Percentiles rank a stretch among this genome's conserved stretches.
Evolutionary conservation across 2,113 vertebrate species (phyloP).

Genomic region (Callionymus lyra): DNA sequence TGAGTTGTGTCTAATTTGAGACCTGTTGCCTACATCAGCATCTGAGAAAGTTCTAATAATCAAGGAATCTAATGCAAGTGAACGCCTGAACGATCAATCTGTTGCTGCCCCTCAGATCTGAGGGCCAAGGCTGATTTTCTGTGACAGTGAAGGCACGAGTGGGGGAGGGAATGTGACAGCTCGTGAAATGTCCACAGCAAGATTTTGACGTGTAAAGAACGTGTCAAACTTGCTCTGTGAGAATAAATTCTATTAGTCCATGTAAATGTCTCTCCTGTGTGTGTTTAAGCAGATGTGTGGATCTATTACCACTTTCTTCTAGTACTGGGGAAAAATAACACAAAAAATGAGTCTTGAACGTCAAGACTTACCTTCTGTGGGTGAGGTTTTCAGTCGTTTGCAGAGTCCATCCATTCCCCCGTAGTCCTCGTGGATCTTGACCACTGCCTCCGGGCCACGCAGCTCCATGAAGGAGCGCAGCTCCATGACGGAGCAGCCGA

Average conservation of each 20-base stretch:
- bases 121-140: slow-evolving; percentile 35
- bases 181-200: slow-evolving; percentile 31
- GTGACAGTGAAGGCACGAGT: slow-evolving; percentile 23
- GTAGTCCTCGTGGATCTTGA: slow-evolving; percentile 94
- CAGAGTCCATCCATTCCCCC: slow-evolving; percentile 89
- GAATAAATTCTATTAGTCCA: slow-evolving; percentile 27
- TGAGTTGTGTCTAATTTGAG: too few species aligned
- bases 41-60: too few species aligned
- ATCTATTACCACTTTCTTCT: slow-evolving; percentile 16
- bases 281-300: slow-evolving; percentile 30
- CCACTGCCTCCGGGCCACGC: slow-evolving; percentile 88
- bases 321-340: too few species aligned
- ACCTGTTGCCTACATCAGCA: too few species aligned
- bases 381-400: slow-evolving; percentile 87
- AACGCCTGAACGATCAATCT: too few species aligned
- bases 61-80: too few species aligned
- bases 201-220: slow-evolving; percentile 45
- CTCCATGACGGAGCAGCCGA: slow-evolving; percentile 87
- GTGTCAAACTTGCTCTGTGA: slow-evolving; percentile 20
- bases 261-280: slow-evolving; percentile 40
- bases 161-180: slow-evolving; percentile 1
- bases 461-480: slow-evolving; percentile 97
- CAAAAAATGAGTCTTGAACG: too few species aligned
- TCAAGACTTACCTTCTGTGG: slow-evolving; percentile 83
- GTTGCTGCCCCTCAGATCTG: slow-evolving; percentile 43